phyloP scores from a whole-genome alignment of 2,797 vertebrate genomes.

The Parauchenoglanis punctatus region DNA sequence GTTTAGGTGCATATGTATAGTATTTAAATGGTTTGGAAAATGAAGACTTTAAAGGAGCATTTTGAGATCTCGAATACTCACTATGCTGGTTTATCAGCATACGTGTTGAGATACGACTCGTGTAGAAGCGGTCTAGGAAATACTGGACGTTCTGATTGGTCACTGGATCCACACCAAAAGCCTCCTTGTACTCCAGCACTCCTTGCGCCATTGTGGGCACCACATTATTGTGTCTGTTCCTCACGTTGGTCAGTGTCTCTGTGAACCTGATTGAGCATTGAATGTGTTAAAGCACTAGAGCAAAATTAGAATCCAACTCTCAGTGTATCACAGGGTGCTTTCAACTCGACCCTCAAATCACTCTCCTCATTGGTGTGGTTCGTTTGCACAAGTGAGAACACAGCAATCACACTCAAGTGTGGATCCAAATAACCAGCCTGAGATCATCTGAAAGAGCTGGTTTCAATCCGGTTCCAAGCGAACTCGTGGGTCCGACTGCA shows the following conservation, averaged over 20 bases:
- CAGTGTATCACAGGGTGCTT: not conserved
- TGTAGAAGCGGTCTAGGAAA: slow-evolving; percentile 98
- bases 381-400: not conserved
- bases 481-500: not conserved
- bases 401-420: not conserved
- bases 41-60: not conserved
- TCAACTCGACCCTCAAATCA: not conserved
- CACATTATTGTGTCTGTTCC: slow-evolving; percentile 93
- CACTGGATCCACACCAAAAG: slow-evolving; percentile 87
- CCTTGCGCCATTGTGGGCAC: slow-evolving; percentile 98
- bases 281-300: slow-evolving; percentile 6
- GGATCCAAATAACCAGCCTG: not conserved
- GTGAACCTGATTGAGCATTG: slow-evolving; percentile 80
- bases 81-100: slow-evolving; percentile 99
- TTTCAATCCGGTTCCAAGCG: not conserved
- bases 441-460: not conserved
- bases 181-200: slow-evolving; percentile 92
- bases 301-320: not conserved
- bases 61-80: slow-evolving; percentile 74
- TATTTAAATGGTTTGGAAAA: not conserved
- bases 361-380: not conserved
- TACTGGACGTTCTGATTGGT: slow-evolving; percentile 98
- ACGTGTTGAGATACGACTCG: slow-evolving; percentile 96
- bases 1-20: not conserved
- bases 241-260: slow-evolving; percentile 85